phyloP scores from a whole-genome alignment of 2,113 vertebrate species.

The Meles meles region DNA sequence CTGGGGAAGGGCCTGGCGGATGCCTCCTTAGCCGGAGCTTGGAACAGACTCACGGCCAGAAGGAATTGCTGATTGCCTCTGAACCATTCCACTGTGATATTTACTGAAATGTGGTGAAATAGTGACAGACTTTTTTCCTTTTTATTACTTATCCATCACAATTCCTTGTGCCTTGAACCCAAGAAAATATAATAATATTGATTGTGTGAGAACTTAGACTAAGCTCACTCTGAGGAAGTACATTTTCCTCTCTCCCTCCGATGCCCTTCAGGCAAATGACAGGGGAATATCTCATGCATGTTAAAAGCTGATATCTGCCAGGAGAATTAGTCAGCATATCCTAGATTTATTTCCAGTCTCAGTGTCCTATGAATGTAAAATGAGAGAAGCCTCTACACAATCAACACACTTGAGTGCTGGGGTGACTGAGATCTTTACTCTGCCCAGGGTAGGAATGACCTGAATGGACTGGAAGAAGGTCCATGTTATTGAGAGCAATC shows the following conservation, averaged over 20 bases:
- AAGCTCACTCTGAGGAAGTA: neutral
- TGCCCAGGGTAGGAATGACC: neutral
- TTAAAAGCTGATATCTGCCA: conserved; percentile 6
- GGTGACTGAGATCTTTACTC: neutral
- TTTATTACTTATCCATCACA: neutral
- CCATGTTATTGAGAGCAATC: neutral
- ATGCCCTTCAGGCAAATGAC: conserved; percentile 48
- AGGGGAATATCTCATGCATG: conserved; percentile 33
- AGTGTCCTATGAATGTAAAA: neutral
- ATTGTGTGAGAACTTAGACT: neutral
- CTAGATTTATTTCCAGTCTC: conserved; percentile 46
- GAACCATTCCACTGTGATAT: neutral
- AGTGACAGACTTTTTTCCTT: neutral
- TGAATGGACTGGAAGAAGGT: neutral
- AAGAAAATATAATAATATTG: conserved; percentile 29
- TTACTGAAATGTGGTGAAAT: conserved; percentile 21
- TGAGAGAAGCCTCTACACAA: neutral
- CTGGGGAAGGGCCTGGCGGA: conserved; percentile 36
- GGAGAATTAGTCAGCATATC: conserved; percentile 53
- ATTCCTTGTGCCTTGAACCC: neutral
- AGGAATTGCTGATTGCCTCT: neutral
- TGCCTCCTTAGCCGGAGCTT: conserved; percentile 77
- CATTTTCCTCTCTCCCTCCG: neutral
- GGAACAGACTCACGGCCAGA: conserved; percentile 87
- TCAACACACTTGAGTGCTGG: neutral